Conservation (phyloP, 2,113 vertebrate species). For the Geococcyx californianus region DNA sequence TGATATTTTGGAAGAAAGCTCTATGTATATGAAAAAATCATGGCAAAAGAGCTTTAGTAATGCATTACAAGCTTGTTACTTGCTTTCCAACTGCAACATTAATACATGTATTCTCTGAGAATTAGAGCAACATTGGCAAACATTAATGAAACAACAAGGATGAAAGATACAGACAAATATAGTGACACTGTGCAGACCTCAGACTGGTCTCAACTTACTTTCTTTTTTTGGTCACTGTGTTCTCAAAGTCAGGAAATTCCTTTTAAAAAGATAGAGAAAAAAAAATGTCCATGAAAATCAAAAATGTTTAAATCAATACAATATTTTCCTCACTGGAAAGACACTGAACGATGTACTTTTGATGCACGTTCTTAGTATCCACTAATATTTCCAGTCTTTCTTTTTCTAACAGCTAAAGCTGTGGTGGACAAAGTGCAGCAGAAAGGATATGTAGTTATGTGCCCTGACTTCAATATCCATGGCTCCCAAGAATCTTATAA, state of each 20-base stretch:
- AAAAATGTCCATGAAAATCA: not conserved
- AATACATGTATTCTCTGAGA: not conserved
- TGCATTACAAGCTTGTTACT: not conserved
- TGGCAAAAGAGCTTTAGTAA: conserved; percentile 3
- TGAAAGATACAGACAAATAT: not conserved
- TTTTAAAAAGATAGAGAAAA: conserved; percentile 59
- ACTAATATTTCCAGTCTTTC: not conserved
- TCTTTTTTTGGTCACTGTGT: conserved; percentile 68
- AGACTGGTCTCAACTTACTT: conserved; percentile 77
- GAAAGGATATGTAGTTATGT: not conserved
- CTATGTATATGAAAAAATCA: not conserved
- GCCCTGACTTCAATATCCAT: not conserved
- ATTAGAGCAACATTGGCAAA: conserved; percentile 1
- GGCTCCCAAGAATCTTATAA: not conserved
- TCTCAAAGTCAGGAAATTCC: conserved; percentile 74
- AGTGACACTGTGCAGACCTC: not conserved
- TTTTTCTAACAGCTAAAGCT: not conserved
- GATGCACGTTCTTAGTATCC: not conserved
- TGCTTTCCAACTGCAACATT: not conserved
- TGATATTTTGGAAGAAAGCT: conserved; percentile 5
- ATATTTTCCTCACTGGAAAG: not conserved
- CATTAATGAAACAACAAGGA: not conserved
- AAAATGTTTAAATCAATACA: not conserved
- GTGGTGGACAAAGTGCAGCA: not conserved
- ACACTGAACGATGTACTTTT: not conserved